These are phyloP conservation scores for Isurus oxyrinchus DNA, from an alignment of 2,113 vertebrate genomes.

Conservation along the genomic window DNA sequence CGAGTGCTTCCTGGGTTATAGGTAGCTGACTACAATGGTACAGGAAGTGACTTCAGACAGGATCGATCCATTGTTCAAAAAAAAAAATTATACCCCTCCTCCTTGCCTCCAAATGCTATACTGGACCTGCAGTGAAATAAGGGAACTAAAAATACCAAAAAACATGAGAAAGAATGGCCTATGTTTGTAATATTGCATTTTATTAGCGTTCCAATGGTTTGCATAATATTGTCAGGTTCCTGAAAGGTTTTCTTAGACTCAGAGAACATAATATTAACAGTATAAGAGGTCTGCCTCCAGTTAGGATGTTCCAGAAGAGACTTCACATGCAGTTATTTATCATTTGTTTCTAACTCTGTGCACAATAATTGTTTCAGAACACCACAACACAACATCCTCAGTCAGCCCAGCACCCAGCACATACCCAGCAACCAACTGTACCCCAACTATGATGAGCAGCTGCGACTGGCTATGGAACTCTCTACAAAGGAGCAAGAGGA, in stretches of 20 bases:
- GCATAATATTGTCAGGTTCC: not conserved
- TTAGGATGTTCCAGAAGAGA: not conserved
- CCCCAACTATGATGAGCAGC: constrained; percentile 80
- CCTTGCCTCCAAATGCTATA: not conserved
- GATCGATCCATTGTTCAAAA: too few relatives aligned
- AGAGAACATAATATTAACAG: not conserved
- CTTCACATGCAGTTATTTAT: not conserved
- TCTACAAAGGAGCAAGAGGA: constrained; percentile 84
- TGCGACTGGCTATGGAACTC: constrained; percentile 88
- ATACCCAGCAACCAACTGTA: constrained; percentile 60
- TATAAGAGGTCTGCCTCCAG: not conserved
- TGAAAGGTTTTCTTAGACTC: not conserved
- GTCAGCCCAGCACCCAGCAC: constrained; percentile 49
- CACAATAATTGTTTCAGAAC: constrained; percentile 57
- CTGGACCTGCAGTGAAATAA: not conserved
- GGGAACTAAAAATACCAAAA: not conserved
- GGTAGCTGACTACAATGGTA: not conserved
- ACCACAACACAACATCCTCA: constrained; percentile 63
- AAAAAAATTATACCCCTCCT: not conserved
- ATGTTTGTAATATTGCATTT: not conserved
- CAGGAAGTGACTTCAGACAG: not conserved
- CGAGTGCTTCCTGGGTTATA: not conserved
- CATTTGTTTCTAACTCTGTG: not conserved
- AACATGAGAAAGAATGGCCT: not conserved
- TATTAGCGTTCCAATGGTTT: not conserved